A percentile compares a stretch with the other conserved stretches of the same genome.
These are phyloP conservation scores for Hypolimnas misippus DNA, from an alignment of 2,888 invertebrate species.

Conservation along the genomic window DNA sequence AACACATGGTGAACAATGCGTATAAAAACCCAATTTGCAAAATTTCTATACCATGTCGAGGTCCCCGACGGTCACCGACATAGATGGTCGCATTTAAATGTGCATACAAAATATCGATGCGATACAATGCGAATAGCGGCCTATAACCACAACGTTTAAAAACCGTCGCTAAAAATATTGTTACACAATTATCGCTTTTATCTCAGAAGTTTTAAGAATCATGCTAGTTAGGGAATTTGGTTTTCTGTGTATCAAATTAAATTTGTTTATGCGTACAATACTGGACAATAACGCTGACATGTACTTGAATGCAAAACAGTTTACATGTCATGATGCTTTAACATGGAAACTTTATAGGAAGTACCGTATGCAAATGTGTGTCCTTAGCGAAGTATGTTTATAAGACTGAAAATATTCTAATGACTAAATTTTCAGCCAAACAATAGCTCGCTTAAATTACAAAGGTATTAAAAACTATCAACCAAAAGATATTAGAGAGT, in stretches of 20 bases:
- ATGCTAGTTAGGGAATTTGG: conserved; percentile 33
- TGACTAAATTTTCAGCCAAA: conserved; percentile 7
- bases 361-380: conserved; percentile 56
- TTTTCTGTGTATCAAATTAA: conserved; percentile 30
- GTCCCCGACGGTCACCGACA: conserved; percentile 59
- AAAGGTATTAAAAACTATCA: not conserved
- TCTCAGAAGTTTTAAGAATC: conserved; percentile 28
- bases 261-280: conserved; percentile 56
- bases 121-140: conserved; percentile 71
- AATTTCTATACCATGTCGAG: conserved; percentile 64
- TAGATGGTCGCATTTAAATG: conserved; percentile 81
- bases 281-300: conserved; percentile 77
- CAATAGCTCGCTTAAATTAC: not conserved
- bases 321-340: conserved; percentile 71
- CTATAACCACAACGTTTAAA: conserved; percentile 47
- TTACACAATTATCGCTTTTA: conserved; percentile 49
- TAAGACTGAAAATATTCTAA: conserved; percentile 21
- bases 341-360: conserved; percentile 71
- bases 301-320: conserved; percentile 78
- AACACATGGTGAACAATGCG: conserved; percentile 45
- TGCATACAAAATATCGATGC: conserved; percentile 80
- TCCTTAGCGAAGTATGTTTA: conserved; percentile 26
- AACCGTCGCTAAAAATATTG: conserved; percentile 44
- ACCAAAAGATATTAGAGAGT: no score
- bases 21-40: conserved; percentile 56